Evolutionary conservation across 2,888 invertebrate species (phyloP), one percentile per base, ranked within the genome.

Genomic region (Meandrusa payeni): DNA sequence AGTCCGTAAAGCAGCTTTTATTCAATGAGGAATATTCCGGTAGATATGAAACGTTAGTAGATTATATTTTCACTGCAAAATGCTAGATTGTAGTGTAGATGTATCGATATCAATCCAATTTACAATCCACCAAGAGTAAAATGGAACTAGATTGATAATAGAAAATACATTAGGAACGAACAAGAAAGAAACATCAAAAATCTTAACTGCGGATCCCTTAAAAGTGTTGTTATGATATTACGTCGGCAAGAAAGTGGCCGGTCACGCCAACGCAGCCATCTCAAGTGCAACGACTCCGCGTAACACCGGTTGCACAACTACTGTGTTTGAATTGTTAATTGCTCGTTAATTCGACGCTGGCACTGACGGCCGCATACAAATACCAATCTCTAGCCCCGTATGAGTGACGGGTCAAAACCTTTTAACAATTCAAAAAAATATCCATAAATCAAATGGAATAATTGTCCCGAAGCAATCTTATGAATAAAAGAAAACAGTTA

Each of bases 261-360:
- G 51, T 48, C 51, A 48, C 40, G 40, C 23, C 23, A 15, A 24
- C 31, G 47, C 36, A 27, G 33, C 34, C 22, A 32, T 22, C 33
- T 22, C 40, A 46, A 44, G 51, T 53, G 46, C 56, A 51, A 49
- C 49, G 55, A 51, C 54, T 49, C 45, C 34, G 43, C 47, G 48
- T 52, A 55, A 51, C 54, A 46, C 48, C 48, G 47, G 55, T 59
- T 58, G 55, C 55, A 52, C 51, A 57, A 59, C 46, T 24, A 41
- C 27, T 42, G 40, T 48, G 41, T 52, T 51, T 54, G 49, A 53
- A 52, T 49, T 52, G 48, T 54, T 59, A 60, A 62, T 59, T 60
- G 51, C 50, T 40, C 45, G 50, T 52, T 49, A 50, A 41, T 34
- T 41, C 34, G 15, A 34, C 33, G 26, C 48, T 41, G 38, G 40